phyloP scores from a whole-genome alignment of 2,113 vertebrate species.

The Strix aluco region DNA sequence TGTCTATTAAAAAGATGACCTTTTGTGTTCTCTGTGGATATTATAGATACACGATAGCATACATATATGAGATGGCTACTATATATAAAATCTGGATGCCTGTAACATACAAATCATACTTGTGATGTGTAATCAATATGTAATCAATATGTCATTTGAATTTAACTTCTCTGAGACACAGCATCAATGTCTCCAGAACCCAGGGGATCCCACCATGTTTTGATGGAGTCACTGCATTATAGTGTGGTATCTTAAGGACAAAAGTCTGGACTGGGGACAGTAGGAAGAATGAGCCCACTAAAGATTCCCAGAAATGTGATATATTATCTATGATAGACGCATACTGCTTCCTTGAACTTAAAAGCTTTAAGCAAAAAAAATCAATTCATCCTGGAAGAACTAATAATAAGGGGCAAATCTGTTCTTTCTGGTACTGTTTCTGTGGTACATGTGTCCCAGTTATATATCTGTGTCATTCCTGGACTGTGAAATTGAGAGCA shows the following conservation, averaged over 20 bases:
- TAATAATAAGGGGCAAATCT: not conserved
- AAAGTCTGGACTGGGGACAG: not conserved
- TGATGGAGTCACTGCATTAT: not conserved
- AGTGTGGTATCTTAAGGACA: not conserved
- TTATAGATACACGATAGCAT: not conserved
- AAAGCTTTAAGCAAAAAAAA: not conserved
- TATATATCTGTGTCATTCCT: constrained; percentile 11
- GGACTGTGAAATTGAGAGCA: constrained; percentile 12
- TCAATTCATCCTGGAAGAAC: not conserved
- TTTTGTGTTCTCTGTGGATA: not conserved
- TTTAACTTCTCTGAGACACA: not conserved
- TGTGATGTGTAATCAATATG: not conserved
- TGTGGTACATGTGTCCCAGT: not conserved
- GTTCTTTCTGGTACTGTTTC: not conserved
- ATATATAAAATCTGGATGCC: not conserved
- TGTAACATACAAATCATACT: not conserved
- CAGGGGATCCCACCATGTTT: not conserved
- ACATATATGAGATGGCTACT: not conserved
- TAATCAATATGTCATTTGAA: not conserved
- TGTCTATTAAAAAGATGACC: not conserved
- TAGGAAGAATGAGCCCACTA: not conserved
- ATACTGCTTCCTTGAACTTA: not conserved
- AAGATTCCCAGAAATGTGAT: not conserved
- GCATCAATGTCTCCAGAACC: not conserved
- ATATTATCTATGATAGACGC: not conserved